Conservation (phyloP, 2,797 vertebrate species). For the Microctenopoma lineatum region DNA sequence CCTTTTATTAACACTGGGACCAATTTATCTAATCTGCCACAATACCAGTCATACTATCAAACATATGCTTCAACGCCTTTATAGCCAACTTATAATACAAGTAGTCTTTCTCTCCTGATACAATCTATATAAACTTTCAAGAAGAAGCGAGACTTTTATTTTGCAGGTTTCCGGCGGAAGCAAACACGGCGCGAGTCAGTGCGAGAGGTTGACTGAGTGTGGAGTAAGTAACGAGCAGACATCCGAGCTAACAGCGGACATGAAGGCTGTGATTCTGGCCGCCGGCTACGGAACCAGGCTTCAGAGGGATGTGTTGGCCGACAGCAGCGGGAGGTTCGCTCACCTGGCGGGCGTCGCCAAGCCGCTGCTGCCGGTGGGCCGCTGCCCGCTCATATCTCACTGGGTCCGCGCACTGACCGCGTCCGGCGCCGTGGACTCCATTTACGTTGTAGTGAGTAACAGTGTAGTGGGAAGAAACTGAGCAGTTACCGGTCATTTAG, state of each 20-base stretch:
- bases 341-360: constrained; percentile 81
- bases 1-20: too few species aligned
- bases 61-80: too few species aligned
- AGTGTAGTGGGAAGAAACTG: too few species aligned
- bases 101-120: too few species aligned
- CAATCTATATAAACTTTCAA: too few species aligned
- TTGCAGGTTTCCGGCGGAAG: constrained; percentile 11
- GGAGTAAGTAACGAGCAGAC: too few species aligned
- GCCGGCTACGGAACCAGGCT: constrained; percentile 88
- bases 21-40: too few species aligned
- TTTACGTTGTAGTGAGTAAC: constrained; percentile 83
- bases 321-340: constrained; percentile 71
- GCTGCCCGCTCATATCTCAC: constrained; percentile 74
- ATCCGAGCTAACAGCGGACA: too few species aligned
- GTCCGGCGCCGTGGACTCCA: constrained; percentile 63
- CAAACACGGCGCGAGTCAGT: too few species aligned
- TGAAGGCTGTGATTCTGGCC: constrained; percentile 85
- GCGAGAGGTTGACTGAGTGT: too few species aligned
- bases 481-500: background rate
- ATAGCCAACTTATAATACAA: too few species aligned
- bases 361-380: constrained; percentile 84
- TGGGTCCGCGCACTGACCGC: constrained; percentile 80
- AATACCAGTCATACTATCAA: too few species aligned
- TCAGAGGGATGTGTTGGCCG: constrained; percentile 79
- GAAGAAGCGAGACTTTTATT: background rate